Evolutionary conservation across 2,888 invertebrate genomes (phyloP), one percentile per base, ranked within the genome.

Genomic region (Oscheius sp.): DNA sequence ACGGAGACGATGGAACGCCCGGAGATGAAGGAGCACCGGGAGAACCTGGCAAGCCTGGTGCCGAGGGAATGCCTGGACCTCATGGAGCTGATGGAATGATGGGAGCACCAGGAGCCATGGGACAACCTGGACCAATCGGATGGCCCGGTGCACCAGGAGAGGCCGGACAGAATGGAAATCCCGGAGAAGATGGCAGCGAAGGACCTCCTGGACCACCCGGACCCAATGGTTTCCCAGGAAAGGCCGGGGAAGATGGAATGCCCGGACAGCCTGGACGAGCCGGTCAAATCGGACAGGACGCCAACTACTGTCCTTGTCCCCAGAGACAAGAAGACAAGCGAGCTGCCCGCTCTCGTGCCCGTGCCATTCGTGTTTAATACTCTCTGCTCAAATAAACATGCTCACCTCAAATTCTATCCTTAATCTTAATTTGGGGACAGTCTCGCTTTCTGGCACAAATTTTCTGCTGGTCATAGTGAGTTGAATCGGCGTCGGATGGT

Each of bases 261-360:
- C 76, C 75, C 27, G 81, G 81, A 61, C 43, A 74, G 7, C 76
- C 77, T 45, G 81, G 81, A 78, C 75, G 76, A 64, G 72, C 76
- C 55, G 81, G 81, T 66, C 63, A 68, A 25, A 64, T 74, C n/a
- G 81, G 81, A 72, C 76, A 61, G 45, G 81, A 81, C 63, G 79
- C 81, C 73, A 79, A 81, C 73, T 81, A 81, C 72, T 81, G 81
- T 53, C 81, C 81, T 69, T 81, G 81, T 69, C 81, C 81, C 52
- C 72, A 27, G n/a, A 21, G 59, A 13, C 35, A 35, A 9, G 71
- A 70, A 12, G 66, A 49, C 21, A 58, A 58, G n/a, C 21, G 29
- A 29, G 58, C 58, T n/a, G 58, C 58, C 27, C 58, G 58, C 27
- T n/a, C 27, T 29, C 58, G 58, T n/a, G 58, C 58, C 35, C 35